Percentiles rank a stretch among this genome's conserved stretches.
These are phyloP conservation scores for Podilymbus podiceps DNA, from an alignment of 2,113 vertebrate genomes.

Conservation along the genomic window DNA sequence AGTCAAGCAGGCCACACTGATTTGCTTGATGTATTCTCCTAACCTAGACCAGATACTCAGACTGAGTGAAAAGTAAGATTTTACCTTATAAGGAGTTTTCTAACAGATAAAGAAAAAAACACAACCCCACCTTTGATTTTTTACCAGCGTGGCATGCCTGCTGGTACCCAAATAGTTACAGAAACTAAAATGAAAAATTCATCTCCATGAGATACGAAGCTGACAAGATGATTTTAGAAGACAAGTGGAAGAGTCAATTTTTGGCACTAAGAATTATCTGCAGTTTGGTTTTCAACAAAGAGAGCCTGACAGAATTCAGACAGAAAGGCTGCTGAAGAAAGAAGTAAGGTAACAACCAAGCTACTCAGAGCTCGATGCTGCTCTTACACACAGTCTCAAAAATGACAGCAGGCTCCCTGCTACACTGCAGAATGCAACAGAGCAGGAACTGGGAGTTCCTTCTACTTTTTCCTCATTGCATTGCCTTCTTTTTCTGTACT, in stretches of 20 bases:
- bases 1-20: neutral
- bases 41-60: neutral
- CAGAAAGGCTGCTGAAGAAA: neutral
- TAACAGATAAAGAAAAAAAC: neutral
- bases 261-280: neutral
- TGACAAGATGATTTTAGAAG: neutral
- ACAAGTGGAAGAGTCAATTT: neutral
- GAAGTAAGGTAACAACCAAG: neutral
- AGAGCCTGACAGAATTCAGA: neutral
- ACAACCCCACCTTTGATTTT: neutral
- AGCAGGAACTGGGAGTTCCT: neutral
- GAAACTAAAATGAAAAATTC: neutral
- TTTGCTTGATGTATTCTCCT: neutral
- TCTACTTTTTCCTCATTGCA: neutral
- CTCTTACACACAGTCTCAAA: neutral
- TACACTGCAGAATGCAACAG: neutral
- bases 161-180: neutral
- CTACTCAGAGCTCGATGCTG: neutral
- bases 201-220: neutral
- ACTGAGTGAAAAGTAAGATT: neutral
- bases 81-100: neutral
- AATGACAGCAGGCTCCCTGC: neutral
- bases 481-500: neutral
- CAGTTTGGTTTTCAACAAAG: neutral
- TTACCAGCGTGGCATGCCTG: neutral